Evolutionary conservation across 2,113 vertebrate genomes (phyloP), one percentile per base, ranked within the genome.

Genomic region (Neolamprologus hecqui): DNA sequence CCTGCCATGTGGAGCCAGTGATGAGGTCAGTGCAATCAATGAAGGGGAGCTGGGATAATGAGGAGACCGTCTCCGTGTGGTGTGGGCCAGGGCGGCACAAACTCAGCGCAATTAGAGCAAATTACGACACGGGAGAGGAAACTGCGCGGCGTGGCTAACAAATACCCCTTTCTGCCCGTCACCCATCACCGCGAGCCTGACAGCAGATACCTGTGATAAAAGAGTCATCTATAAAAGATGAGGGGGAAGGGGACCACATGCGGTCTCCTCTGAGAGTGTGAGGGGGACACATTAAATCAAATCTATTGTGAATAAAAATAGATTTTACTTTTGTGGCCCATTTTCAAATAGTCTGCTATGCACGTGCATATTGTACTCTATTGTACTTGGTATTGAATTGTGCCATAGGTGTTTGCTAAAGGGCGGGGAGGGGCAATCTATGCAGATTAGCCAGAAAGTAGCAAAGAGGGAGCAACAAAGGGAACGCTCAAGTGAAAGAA

Each of bases 11-110:
- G 89, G 79, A 89, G 89, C 68, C 49, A 28, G 73, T 42, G 95
- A 96, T 93, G 93, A 94, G 93, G 92, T 95, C 91, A 93, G 92
- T 86, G 70, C 82, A 81, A 95, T 96, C 94, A 92, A 95, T 95
- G 89, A 82, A 79, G 75, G 86, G 86, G 92, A 95, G 88, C 89
- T n/a, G 23, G 83, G 88, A 92, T 94, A 95, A 96, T 90, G 89
- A 95, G 93, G 82, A 92, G 88, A 86, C 63, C 31, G 80, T 85
- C 83, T 87, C 54, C 2, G 77, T 26, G 82, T 47, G 70, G 82
- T 6, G 31, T 33, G 33, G 65, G 88, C 80, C 14, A 45, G 51
- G 28, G 63, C 35, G 4, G 70, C 83, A 80, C 80, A 81, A 35
- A 84, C 84, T 79, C 65, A 51, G 40, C 9, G 26, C 83, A 92